Evolutionary conservation across 1,140 invertebrate species (phyloP), one percentile per base, ranked within the genome.

Genomic region (Monochamus saltuarius): DNA sequence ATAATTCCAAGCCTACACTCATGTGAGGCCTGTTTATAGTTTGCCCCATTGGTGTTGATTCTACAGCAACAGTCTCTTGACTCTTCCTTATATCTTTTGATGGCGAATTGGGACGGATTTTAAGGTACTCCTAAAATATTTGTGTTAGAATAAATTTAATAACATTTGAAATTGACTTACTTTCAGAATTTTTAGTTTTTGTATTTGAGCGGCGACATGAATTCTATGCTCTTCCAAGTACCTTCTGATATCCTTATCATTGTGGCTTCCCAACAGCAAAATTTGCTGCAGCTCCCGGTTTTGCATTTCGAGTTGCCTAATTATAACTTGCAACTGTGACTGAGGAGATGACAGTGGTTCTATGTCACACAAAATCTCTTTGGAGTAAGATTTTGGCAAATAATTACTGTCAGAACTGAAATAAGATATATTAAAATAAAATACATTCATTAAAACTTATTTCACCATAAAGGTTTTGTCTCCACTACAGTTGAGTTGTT

Each of bases 241-340:
- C 36, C 70, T 68, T 59, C 76, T 77, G 9, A 84, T 68, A 42
- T 78, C 76, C 37, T 79, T 71, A 46, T 76, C 77, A 35, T 68
- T 72, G 42, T 57, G 43, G 38, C 65, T 68, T 37, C 62, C 65
- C 22, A 65, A 64, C 10, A 64, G 61, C 10, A 74, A 39, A 19
- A 75, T 65, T 56, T 67, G 64, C 40, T 75, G 73, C 14, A 76
- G 55, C 51, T 75, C 69, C 52, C 73, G 71, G 66, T 85, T 84
- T 73, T 86, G 83, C 49, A 78, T 74, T 74, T 86, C 85, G 49
- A 87, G 72, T 58, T 85, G 81, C 52, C 71, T 73, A 45, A 87
- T 86, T 53, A 87, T 82, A 65, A 83, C 79, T 62, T 85, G 81
- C 29, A 86, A 69, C 59, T 85, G 81, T 13, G 71, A 62, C 35